Base-by-base conservation (phyloP, 2,888 invertebrate species). In the Synanthedon formicaeformis region DNA sequence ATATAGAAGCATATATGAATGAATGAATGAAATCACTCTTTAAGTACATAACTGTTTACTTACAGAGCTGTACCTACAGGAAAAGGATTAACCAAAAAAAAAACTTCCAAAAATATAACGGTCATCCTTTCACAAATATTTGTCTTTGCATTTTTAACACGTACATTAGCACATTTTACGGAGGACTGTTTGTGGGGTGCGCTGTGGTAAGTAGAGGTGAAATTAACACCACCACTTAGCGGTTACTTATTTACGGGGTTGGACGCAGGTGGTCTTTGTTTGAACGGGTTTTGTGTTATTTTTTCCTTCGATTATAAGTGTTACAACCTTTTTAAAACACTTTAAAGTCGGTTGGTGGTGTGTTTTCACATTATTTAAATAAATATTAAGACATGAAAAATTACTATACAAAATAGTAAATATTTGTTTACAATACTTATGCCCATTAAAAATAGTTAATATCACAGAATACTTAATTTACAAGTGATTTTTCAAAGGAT, bases 181-280 rank as follows among this genome's bases (percentile, higher is more conserved):
- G 48, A 49, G 55, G 48, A 52, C 50, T 58, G 55, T 58, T 58
- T 56, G 49, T 41, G 57, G 58, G 58, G 58, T 58, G 56, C 51
- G 48, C 40, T 51, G 67, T 66, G 69, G 58, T 57, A 55, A 69
- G 68, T 67, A 70, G 66, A 63, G 56, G 64, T 60, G 65, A 60
- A 73, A 81, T 84, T 84, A 85, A 80, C 82, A 81, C 83, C 64
- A 67, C 61, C 76, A 73, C 71, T 86, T 86, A 86, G 77, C 83
- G 61, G 72, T 73, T 72, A 77, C 77, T 75, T 76, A 75, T 65
- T 59, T 53, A 58, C 60, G 65, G 76, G 81, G 73, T 59, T 70
- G 73, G 72, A 64, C 64, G 79, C 86, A 85, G 84, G 86, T 85
- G 86, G 82, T 82, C 86, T 81, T 81, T 85, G 83, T 85, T 83